Base-by-base conservation (phyloP, 2,113 vertebrate genomes). In the Excalfactoria chinensis region DNA sequence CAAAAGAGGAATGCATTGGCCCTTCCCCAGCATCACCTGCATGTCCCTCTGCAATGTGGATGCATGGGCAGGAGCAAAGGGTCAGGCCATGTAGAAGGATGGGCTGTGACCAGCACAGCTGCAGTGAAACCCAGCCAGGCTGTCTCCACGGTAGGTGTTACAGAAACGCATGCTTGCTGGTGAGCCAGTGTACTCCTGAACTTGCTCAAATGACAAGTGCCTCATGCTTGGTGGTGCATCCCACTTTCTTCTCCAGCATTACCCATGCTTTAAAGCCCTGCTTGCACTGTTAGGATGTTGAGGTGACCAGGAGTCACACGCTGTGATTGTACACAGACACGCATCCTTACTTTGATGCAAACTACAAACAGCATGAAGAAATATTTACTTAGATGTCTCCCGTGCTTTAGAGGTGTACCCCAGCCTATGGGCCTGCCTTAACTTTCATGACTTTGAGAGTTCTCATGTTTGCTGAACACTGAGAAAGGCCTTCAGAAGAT, bases 151-250 rank as follows among this genome's bases (percentile, higher is more conserved):
- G 44, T 76, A 62, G 89, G 46, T 91, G 70, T 34, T 48, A 30
- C 22, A 75, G 74, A 12, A 12, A 18, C 1, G 4, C 6, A 2
- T 40, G 41, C 41, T 40, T 58, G 3, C 28, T n/a, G 51, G 30
- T 7, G 34, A 25, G 10, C 1, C 0, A 17, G 34, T 26, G 32
- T 32, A 1, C 17, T 63, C 19, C 59, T 28, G 23, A 63, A 46
- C 20, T 70, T 35, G 6, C 0, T 28, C 72, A 40, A 43, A 1
- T 0, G 32, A 22, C 2, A 2, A 1, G 0, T 18, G 6, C 26
- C 3, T 18, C 2, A 0, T 40, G 72, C 74, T 66, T 7, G 1
- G 22, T 85, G 67, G 20, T 20, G 35, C 41, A n/a, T 46, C 48
- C 40, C 26, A 43, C 56, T 74, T 79, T 87, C 71, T 87, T 32